Evolutionary conservation across 2,888 invertebrate genomes (phyloP).

Genomic region (Cosmorhoe ocellata): DNA sequence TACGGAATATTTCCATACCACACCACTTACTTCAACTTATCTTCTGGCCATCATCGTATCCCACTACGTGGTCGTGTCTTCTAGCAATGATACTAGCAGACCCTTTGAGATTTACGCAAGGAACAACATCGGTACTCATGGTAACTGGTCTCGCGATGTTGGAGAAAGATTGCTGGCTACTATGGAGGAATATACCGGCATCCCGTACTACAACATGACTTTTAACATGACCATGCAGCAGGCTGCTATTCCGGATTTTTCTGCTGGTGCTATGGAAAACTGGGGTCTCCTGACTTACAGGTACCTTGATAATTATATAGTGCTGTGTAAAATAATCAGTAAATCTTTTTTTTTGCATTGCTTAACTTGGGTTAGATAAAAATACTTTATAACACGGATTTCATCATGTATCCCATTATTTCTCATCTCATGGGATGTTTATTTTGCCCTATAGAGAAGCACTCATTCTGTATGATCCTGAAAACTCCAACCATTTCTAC

Average conservation of each 20-base stretch:
- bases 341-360: no score
- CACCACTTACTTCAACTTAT: conserved; percentile 90
- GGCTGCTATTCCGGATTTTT: conserved; percentile 90
- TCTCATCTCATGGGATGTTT: no score
- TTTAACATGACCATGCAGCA: conserved; percentile 82
- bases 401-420: no score
- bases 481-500: conserved; percentile 77
- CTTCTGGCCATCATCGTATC: conserved; percentile 93
- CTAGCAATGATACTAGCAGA: conserved; percentile 39
- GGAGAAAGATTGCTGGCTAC: conserved; percentile 71
- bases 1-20: conserved; percentile 75
- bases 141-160: conserved; percentile 68
- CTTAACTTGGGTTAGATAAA: no score
- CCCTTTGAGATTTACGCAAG: conserved; percentile 74
- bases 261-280: conserved; percentile 92
- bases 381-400: no score
- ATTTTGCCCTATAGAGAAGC: conserved; percentile 77
- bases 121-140: conserved; percentile 60
- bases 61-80: conserved; percentile 79
- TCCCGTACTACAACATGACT: conserved; percentile 78
- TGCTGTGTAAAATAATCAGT: no score
- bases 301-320: no score
- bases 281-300: conserved; percentile 92
- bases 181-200: conserved; percentile 83
- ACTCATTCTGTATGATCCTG: conserved; percentile 75